Conservation (phyloP, 2,888 invertebrate genomes). For the Rotaria sp. region DNA sequence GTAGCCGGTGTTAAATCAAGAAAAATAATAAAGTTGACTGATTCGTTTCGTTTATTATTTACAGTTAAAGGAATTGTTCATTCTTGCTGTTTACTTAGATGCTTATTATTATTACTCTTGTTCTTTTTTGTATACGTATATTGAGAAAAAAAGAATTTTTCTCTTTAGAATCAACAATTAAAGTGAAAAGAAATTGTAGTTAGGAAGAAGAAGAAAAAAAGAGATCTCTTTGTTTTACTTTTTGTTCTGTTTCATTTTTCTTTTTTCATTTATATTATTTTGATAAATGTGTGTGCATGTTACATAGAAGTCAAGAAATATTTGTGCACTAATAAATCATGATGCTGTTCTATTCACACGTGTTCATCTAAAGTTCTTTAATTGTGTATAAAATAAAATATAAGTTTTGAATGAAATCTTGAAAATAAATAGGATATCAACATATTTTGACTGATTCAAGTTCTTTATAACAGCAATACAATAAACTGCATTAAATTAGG, state of each 20-base stretch:
- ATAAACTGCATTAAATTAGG: too few relatives aligned
- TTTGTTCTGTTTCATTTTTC: background rate
- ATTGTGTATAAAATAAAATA: too few relatives aligned
- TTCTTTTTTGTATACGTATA: background rate
- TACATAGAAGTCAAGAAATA: background rate
- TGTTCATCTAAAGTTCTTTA: background rate
- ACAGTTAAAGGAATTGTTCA: background rate
- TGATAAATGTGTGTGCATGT: background rate
- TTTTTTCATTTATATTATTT: background rate
- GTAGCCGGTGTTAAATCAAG: background rate
- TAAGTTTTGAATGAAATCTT: too few relatives aligned
- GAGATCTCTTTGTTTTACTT: background rate
- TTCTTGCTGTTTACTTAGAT: background rate
- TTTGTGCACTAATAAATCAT: background rate
- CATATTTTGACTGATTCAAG: too few relatives aligned
- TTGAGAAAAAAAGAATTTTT: background rate
- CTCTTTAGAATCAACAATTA: background rate
- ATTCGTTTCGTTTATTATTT: background rate
- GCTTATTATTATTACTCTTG: background rate
- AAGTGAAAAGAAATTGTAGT: background rate
- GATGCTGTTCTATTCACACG: slow-evolving; percentile 61
- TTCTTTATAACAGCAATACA: too few relatives aligned
- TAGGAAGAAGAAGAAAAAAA: background rate
- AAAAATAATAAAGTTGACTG: background rate
- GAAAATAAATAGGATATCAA: too few relatives aligned